phyloP scores from a whole-genome alignment of 2,888 invertebrate species.

The Napeogenes sylphis region DNA sequence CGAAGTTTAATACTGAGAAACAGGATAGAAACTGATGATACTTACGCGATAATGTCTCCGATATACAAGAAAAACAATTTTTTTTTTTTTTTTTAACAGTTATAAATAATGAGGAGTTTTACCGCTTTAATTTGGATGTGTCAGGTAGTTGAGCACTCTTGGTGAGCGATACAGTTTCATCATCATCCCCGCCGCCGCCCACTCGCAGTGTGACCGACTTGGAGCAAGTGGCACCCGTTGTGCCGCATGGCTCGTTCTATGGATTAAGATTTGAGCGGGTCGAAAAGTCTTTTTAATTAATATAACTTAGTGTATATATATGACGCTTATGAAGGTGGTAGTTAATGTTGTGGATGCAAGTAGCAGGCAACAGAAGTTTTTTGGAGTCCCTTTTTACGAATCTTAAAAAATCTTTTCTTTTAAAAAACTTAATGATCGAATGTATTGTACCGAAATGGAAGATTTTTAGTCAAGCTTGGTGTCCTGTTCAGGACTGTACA shows the following conservation, averaged over 20 bases:
- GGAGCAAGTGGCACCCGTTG: conserved; percentile 91
- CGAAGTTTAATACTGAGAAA: conserved; percentile 78
- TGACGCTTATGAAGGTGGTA: no score
- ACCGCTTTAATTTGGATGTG: conserved; percentile 66
- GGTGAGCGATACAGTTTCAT: conserved; percentile 81
- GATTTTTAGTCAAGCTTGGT: no score
- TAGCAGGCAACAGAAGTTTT: no score
- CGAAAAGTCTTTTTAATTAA: not conserved
- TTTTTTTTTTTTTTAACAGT: not conserved
- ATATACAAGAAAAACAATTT: not conserved
- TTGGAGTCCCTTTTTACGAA: no score
- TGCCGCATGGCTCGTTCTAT: conserved; percentile 91
- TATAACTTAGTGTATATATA: no score
- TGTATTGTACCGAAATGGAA: no score
- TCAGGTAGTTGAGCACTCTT: conserved; percentile 77
- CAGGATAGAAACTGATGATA: not conserved
- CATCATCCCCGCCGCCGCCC: conserved; percentile 73
- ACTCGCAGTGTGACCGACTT: conserved; percentile 86
- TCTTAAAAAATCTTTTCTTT: no score
- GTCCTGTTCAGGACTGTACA: no score
- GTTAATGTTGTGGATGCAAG: no score
- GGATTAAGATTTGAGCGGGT: not conserved
- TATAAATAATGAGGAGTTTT: conserved; percentile 10
- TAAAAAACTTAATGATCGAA: no score
- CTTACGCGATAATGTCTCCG: not conserved